Percentiles rank a stretch among this genome's conserved stretches.
Evolutionary conservation across 2,797 vertebrate genomes (phyloP).

Genomic region (Parauchenoglanis punctatus): DNA sequence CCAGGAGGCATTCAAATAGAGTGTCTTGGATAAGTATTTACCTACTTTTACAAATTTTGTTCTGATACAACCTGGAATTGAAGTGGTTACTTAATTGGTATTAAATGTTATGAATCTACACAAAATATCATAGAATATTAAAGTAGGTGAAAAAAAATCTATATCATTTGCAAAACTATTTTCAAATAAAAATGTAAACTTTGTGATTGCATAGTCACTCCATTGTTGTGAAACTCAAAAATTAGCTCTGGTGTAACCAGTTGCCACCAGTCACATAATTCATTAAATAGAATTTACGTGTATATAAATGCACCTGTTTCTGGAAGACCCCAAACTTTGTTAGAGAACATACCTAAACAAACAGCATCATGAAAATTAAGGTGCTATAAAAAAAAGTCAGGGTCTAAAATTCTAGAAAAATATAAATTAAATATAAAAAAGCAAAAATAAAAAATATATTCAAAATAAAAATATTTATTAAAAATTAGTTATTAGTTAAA

Average conservation of each 20-base stretch:
- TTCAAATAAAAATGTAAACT: not conserved
- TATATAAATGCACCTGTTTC: not conserved
- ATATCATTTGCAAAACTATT: not conserved
- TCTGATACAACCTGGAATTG: not conserved
- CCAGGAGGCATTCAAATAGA: not conserved
- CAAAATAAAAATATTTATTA: too few species aligned
- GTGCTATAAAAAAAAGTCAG: not conserved
- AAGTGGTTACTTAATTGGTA: not conserved
- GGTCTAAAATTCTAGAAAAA: not conserved
- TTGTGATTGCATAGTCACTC: not conserved
- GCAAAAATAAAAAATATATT: too few species aligned
- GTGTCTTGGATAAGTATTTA: not conserved
- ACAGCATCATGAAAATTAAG: not conserved
- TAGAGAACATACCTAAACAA: not conserved
- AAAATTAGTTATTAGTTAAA: not conserved
- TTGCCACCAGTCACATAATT: not conserved
- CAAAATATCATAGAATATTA: not conserved
- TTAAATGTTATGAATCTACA: not conserved
- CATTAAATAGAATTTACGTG: not conserved
- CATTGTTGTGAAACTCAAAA: not conserved
- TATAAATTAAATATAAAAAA: not conserved
- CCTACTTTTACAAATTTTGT: not conserved
- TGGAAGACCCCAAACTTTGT: not conserved
- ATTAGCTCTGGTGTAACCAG: not conserved
- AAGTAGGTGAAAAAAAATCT: not conserved